Conservation (phyloP, 1,140 invertebrate genomes). For the Amyelois transitella region DNA sequence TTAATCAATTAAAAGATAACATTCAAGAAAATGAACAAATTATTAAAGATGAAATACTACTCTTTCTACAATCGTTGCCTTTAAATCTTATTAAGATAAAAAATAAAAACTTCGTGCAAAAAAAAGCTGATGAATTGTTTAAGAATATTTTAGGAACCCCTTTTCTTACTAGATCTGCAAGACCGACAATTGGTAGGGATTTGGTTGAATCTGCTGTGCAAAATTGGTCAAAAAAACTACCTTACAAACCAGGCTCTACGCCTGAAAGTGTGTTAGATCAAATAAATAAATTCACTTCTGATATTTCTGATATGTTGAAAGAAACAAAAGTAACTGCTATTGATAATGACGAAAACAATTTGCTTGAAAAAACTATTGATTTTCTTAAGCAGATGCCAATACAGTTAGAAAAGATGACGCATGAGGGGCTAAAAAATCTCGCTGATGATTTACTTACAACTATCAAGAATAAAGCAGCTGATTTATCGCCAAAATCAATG, state of each 20-base stretch:
- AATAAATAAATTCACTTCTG: not conserved
- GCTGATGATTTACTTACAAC: not conserved
- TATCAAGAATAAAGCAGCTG: not conserved
- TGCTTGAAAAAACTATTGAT: not conserved
- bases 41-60: slow-evolving; percentile 5
- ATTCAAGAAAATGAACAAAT: not conserved
- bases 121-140: slow-evolving; percentile 2
- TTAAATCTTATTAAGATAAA: not conserved
- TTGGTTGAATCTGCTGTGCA: not conserved
- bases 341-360: not conserved
- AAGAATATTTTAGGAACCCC: not conserved
- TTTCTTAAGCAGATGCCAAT: not conserved
- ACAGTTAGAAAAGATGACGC: not conserved
- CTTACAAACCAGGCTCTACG: not conserved
- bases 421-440: not conserved
- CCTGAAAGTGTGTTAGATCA: not conserved
- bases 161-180: not conserved
- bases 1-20: not conserved
- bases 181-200: not conserved
- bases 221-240: slow-evolving; percentile 3
- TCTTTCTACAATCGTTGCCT: not conserved
- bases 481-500: not conserved
- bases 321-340: not conserved
- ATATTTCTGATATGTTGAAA: not conserved
- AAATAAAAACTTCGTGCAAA: not conserved